phyloP scores from a whole-genome alignment of 2,113 vertebrate species.

The Labeo rohita region DNA sequence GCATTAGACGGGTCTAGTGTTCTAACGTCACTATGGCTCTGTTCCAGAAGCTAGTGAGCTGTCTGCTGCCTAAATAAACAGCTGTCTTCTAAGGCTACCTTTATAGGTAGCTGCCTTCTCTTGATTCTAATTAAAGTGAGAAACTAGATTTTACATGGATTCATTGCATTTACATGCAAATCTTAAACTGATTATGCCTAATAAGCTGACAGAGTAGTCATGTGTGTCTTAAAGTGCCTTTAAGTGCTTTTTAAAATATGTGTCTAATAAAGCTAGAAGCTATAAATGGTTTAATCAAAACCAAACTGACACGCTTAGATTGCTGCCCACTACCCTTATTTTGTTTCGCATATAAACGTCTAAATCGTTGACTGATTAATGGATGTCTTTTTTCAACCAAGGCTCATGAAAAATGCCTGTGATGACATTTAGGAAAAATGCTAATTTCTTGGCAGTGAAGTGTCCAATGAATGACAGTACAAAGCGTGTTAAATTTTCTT shows the following conservation, averaged over 20 bases:
- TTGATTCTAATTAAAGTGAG: neutral
- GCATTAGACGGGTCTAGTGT: neutral
- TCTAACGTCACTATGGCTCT: neutral
- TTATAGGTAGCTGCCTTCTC: neutral
- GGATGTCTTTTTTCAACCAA: neutral
- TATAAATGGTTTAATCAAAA: neutral
- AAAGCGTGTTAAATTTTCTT: neutral
- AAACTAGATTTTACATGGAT: neutral
- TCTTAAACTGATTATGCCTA: neutral
- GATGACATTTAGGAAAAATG: neutral
- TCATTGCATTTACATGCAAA: neutral
- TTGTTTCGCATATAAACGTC: neutral
- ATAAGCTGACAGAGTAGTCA: neutral
- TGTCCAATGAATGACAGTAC: neutral
- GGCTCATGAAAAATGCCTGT: neutral
- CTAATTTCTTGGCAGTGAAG: neutral
- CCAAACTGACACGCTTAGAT: neutral
- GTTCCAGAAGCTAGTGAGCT: neutral
- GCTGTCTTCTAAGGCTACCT: neutral
- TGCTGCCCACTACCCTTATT: neutral
- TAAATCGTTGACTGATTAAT: neutral
- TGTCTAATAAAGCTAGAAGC: neutral
- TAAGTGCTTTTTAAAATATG: neutral
- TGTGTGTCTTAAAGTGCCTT: neutral
- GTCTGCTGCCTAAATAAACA: neutral